These are phyloP conservation scores for Lanius ludovicianus DNA, from an alignment of 2,113 vertebrate genomes.

Conservation along the genomic window DNA sequence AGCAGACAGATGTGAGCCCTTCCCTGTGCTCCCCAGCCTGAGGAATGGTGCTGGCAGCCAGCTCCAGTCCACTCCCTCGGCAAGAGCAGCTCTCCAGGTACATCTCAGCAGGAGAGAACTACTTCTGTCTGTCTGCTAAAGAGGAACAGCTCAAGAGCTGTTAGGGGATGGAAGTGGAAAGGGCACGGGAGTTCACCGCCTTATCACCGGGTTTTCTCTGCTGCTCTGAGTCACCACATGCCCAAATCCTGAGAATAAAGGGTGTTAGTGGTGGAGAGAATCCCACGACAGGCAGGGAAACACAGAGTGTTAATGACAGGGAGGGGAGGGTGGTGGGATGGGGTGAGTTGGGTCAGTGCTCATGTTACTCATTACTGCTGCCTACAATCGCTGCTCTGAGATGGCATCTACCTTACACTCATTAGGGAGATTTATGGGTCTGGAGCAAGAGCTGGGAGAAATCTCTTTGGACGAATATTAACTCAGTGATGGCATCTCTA, in stretches of 20 bases:
- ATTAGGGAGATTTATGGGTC: not conserved
- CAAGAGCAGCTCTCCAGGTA: conserved; percentile 18
- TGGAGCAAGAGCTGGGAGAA: not conserved
- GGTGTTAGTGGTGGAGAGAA: conserved; percentile 5
- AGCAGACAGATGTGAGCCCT: conserved; percentile 39
- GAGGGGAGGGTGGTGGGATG: not conserved
- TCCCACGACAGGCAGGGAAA: not conserved
- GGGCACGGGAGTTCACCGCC: conserved; percentile 31
- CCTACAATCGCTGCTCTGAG: not conserved
- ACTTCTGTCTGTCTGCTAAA: conserved; percentile 11
- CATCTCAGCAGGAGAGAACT: not conserved
- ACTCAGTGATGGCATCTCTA: not conserved
- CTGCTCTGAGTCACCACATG: conserved; percentile 19
- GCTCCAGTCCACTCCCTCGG: not conserved
- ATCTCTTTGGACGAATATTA: not conserved
- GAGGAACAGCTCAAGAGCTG: conserved; percentile 32
- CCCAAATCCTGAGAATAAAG: conserved; percentile 30
- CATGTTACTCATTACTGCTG: not conserved
- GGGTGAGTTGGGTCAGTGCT: conserved; percentile 1
- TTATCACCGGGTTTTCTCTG: conserved; percentile 32
- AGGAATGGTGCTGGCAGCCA: conserved; percentile 42
- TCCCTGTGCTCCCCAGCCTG: not conserved
- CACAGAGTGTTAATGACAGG: not conserved
- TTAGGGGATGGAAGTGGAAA: conserved; percentile 48
- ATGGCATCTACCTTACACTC: not conserved